These are phyloP conservation scores for Euschistus heros DNA, from an alignment of 1,140 invertebrate genomes.

Conservation along the genomic window DNA sequence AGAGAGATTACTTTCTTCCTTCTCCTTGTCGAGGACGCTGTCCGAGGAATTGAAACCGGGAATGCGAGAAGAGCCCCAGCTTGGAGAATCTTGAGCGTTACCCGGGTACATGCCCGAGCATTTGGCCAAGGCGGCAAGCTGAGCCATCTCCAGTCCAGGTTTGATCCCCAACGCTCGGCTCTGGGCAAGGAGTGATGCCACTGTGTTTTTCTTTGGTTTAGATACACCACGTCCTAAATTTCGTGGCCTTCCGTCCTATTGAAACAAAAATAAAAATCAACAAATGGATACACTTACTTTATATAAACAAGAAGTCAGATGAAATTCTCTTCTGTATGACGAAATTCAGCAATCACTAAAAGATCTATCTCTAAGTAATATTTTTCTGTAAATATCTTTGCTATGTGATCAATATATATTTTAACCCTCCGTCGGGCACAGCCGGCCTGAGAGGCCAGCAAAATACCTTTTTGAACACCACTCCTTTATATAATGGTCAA, in stretches of 20 bases:
- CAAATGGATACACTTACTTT: no score
- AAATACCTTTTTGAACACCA: no score
- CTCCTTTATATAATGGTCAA: no score
- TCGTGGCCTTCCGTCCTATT: conserved; percentile 58
- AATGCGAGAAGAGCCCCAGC: background rate
- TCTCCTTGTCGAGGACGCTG: conserved; percentile 13
- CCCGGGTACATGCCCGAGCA: background rate
- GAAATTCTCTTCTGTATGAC: no score
- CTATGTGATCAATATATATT: no score
- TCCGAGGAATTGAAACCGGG: background rate
- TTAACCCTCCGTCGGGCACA: no score
- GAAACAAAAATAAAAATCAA: conserved; percentile 28
- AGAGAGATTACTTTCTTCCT: conserved; percentile 22
- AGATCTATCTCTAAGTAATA: no score
- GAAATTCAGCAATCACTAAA: no score
- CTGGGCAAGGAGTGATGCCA: conserved; percentile 73
- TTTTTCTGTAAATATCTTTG: no score
- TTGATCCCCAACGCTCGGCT: conserved; percentile 64
- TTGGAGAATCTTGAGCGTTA: background rate
- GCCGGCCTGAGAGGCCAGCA: no score
- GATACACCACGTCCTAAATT: conserved; percentile 73
- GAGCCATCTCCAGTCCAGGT: conserved; percentile 33
- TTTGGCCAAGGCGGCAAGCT: conserved; percentile 20
- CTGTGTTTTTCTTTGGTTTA: conserved; percentile 83
- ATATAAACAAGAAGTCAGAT: no score